These are phyloP conservation scores for Petrocephalus sullivani DNA, from an alignment of 2,797 vertebrate species.

Conservation along the genomic window DNA sequence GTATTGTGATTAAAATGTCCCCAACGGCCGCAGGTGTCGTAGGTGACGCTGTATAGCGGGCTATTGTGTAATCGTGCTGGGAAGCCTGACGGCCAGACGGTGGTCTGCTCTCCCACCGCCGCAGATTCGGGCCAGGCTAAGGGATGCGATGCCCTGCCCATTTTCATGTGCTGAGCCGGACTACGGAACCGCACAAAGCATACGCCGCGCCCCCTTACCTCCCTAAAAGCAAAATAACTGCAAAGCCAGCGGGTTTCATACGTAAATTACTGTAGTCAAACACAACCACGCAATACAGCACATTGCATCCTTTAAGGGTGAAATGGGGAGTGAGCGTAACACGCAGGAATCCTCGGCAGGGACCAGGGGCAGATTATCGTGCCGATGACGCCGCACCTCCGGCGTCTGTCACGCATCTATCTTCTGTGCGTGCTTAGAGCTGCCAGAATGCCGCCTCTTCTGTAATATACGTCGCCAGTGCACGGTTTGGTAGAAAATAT, in stretches of 20 bases:
- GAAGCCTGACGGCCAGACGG: background rate
- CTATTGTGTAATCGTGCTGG: background rate
- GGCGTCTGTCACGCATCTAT: background rate
- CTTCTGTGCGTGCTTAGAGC: constrained; percentile 28
- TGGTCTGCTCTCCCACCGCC: background rate
- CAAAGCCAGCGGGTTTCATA: background rate
- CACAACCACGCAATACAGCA: background rate
- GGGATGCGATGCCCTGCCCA: background rate
- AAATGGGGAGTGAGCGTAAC: background rate
- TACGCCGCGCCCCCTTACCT: background rate
- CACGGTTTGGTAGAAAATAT: background rate
- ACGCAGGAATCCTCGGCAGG: background rate
- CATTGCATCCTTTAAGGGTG: background rate
- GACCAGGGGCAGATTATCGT: background rate
- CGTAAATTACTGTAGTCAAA: background rate
- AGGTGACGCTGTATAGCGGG: background rate
- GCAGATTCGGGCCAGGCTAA: background rate
- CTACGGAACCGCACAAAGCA: background rate
- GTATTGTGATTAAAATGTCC: background rate
- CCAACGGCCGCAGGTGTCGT: no score
- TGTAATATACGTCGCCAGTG: background rate
- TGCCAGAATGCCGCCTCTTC: background rate
- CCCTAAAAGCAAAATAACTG: background rate
- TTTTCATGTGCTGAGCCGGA: background rate
- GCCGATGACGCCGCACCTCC: background rate